Evolutionary conservation across 2,888 invertebrate species (phyloP), one percentile per base, ranked within the genome.

Genomic region (Drosophila maculinotata): DNA sequence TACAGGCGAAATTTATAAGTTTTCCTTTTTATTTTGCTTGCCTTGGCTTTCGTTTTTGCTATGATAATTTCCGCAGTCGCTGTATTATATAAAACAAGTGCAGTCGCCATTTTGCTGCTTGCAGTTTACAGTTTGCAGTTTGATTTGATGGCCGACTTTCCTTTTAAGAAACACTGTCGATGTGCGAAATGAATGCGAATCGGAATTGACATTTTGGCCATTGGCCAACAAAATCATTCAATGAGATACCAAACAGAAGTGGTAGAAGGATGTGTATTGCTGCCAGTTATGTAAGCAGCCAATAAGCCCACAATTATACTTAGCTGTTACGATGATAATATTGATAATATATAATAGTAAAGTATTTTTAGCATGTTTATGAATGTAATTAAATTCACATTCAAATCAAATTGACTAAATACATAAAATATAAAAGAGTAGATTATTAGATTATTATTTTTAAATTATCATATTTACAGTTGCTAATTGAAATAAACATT

Each of bases 161-260:
- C 20, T 12, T 31, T 49, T 25, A 25, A 41, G 41, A 44, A 57
- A 41, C 20, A 20, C 39, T 42, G 38, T 35, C 44, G 45, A 14
- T 53, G 64, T 66, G 69, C 56, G 62, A 62, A 64, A 52, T 73
- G 76, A 64, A 52, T 73, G 76, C 83, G 81, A 86, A 90, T 88
- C 85, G 87, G 74, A 87, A 89, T 88, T 89, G 90, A 87, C 88
- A 88, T 89, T 82, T 90, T 90, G 91, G 91, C 89, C 78, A 76
- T 59, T 76, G 79, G 89, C 90, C 90, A 91, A 86, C 31, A 17
- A 23, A 31, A 33, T 57, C 69, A 53, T 23, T 39, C 28, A 38
- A 17, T 31, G 38, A 39, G 49, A 28, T 57, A 44, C 49, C 42
- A 33, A 28, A 9, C 42, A 17, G 12, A 25, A 9, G 31, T 17